These are phyloP conservation scores for Rhynchotus rufescens DNA, from an alignment of 2,797 vertebrate genomes.

Conservation along the genomic window DNA sequence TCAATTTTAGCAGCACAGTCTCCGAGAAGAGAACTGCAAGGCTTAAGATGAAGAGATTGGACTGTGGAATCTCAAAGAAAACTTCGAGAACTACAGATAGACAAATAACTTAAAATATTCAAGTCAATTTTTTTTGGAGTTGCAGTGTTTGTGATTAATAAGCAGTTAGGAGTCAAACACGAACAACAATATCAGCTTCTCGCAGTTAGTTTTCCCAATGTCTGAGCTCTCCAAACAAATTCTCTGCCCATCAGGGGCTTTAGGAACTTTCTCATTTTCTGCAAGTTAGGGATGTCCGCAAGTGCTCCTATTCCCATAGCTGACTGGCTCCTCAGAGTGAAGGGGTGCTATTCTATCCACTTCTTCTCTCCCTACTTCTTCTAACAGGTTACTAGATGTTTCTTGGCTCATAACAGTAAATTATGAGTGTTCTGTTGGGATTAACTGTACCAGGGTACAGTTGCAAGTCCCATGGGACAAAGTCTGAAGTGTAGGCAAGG, in stretches of 20 bases:
- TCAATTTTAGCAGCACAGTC: not conserved
- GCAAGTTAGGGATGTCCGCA: not conserved
- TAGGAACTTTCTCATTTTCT: not conserved
- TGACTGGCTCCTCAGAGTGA: not conserved
- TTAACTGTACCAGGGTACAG: not conserved
- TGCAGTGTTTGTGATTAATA: not conserved
- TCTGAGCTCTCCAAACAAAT: not conserved
- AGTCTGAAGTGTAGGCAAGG: not conserved
- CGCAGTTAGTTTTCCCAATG: not conserved
- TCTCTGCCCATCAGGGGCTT: not conserved
- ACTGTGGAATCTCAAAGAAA: not conserved
- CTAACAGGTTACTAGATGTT: not conserved
- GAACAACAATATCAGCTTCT: not conserved
- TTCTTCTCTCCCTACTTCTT: not conserved
- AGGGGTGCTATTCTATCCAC: conserved; percentile 12
- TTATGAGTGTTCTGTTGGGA: not conserved
- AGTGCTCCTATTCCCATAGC: not conserved
- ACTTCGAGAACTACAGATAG: not conserved
- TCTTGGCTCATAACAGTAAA: not conserved
- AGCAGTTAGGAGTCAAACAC: not conserved
- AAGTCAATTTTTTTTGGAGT: not conserved
- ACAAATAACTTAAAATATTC: not conserved
- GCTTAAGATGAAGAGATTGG: not conserved
- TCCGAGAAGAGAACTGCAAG: not conserved
- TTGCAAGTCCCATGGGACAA: not conserved